Percentiles rank a stretch among this genome's conserved stretches.
Evolutionary conservation across 1,140 invertebrate species (phyloP).

Genomic region (Ooceraea biroi): DNA sequence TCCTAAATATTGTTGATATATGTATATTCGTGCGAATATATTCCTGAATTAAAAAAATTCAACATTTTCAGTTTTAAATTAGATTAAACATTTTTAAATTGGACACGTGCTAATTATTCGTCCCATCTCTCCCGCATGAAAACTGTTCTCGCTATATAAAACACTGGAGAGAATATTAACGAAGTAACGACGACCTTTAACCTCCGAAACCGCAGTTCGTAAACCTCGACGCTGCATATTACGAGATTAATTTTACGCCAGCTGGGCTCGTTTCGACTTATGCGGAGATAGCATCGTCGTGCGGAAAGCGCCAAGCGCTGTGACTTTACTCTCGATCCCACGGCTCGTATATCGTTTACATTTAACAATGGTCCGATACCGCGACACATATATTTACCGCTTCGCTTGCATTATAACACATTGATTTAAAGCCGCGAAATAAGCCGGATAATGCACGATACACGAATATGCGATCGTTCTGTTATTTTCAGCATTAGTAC

Average conservation of each 20-base stretch:
- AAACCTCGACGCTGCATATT: slow-evolving; percentile 38
- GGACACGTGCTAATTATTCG: not conserved
- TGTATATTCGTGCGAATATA: not conserved
- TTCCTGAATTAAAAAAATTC: not conserved
- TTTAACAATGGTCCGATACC: slow-evolving; percentile 27
- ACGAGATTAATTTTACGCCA: slow-evolving; percentile 57
- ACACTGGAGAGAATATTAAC: slow-evolving; percentile 2
- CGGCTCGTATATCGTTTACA: slow-evolving; percentile 1
- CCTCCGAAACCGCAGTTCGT: slow-evolving; percentile 28
- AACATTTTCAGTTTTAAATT: no score
- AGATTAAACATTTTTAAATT: not conserved
- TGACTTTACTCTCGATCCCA: slow-evolving; percentile 15
- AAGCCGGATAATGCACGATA: not conserved
- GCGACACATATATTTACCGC: not conserved
- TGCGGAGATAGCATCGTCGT: slow-evolving; percentile 1
- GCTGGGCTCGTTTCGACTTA: slow-evolving; percentile 26
- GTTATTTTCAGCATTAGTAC: slow-evolving; percentile 25
- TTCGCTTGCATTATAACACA: not conserved
- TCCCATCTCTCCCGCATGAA: not conserved
- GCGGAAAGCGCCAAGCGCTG: not conserved
- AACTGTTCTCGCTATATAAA: slow-evolving; percentile 9
- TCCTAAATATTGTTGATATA: no score
- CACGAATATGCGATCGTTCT: not conserved
- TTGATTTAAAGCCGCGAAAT: slow-evolving; percentile 23
- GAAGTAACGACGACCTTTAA: slow-evolving; percentile 39